These are phyloP conservation scores for Lepisosteus osseus DNA, from an alignment of 2,113 vertebrate genomes.

Conservation along the genomic window DNA sequence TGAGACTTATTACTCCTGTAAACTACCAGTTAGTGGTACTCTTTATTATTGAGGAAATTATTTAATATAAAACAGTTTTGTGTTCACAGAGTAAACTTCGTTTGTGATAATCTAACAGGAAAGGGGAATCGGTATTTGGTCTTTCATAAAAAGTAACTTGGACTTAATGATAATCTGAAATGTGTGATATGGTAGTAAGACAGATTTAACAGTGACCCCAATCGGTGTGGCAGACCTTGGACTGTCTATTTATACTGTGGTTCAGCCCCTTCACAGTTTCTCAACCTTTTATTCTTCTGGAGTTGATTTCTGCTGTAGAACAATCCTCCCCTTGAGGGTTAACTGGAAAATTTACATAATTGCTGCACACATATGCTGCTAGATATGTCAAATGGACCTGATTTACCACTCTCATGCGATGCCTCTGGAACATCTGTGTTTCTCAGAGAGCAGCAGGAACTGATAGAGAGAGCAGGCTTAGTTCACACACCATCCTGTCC, in stretches of 20 bases:
- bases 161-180: not conserved
- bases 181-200: not conserved
- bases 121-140: no score
- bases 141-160: no score
- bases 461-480: constrained; percentile 20
- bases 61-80: no score
- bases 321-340: not conserved
- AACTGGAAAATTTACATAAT: constrained; percentile 2
- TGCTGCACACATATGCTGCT: constrained; percentile 9
- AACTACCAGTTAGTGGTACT: no score
- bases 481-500: constrained; percentile 28
- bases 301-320: not conserved
- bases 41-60: no score
- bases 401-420: constrained; percentile 36
- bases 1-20: no score
- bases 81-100: no score
- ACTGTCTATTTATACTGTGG: constrained; percentile 13
- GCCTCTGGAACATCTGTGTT: constrained; percentile 26
- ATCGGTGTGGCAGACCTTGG: not conserved
- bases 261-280: not conserved
- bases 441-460: constrained; percentile 26
- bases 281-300: not conserved
- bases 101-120: no score
- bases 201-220: constrained; percentile 6
- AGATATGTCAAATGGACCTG: constrained; percentile 23